Evolutionary conservation across 2,888 invertebrate species (phyloP), one percentile per base, ranked within the genome.

Genomic region (Lithophane socia): DNA sequence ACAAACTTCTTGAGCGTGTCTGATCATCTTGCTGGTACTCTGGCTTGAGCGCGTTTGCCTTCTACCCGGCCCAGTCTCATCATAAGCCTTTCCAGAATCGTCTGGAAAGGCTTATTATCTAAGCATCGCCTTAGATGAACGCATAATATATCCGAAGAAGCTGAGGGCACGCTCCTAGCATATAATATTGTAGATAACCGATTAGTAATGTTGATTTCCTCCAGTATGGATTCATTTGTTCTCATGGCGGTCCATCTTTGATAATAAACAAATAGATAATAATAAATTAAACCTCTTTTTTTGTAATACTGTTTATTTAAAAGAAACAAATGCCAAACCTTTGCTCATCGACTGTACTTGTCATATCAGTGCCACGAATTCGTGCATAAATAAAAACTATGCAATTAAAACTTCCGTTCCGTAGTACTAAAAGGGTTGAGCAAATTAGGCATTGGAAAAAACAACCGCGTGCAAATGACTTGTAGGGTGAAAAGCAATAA

Each of bases 321-420:
- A 74, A 67, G 29, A 84, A 66, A 74, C 24, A 56, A 63, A 58
- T 16, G 13, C 24, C 7, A 75, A 72, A 44, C 18, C 0, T 73
- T 83, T 79, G 24, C 52, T 29, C 18, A 12, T 21, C 18, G 74
- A 80, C 70, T 79, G 86, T 88, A 89, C 88, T 66, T 79, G 54
- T 77, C 70, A 79, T 84, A 83, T 79, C 80, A 77, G 80, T 77
- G 70, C 77, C 73, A 80, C 77, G 66, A 85, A 80, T 83, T 78
- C 77, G 77, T 82, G 81, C 79, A 83, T 86, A 80, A 84, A 78
- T 70, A 82, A 77, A 83, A 75, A 80, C 77, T 85, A 83, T 80
- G 81, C 77, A 89, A 88, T 88, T 88, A 89, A 85, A 86, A 84
- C 85, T 80, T 88, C 85, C 82, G 80, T 79, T 72, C 42, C 72